These are phyloP conservation scores for Malurus leucopterus DNA, from an alignment of 2,797 vertebrate species.

Conservation along the genomic window DNA sequence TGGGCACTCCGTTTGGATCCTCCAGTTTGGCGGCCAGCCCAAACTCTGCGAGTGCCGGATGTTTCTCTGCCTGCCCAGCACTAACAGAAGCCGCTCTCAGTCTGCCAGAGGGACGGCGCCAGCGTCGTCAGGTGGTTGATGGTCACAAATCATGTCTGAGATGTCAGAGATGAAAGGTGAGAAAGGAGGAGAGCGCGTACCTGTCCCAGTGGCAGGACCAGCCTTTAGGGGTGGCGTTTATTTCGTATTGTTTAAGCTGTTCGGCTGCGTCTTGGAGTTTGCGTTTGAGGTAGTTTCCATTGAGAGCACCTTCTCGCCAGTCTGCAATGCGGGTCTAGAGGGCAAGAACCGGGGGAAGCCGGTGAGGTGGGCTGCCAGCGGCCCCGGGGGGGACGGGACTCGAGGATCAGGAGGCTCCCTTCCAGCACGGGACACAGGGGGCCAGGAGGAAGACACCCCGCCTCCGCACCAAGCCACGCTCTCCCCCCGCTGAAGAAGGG, in stretches of 20 bases:
- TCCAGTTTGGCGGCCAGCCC: constrained; percentile 67
- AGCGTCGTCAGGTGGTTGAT: constrained; percentile 77
- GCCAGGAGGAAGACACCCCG: constrained; percentile 3
- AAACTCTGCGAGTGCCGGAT: constrained; percentile 63
- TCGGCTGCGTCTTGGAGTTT: constrained; percentile 97
- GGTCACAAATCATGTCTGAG: constrained; percentile 86
- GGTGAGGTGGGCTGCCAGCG: neutral
- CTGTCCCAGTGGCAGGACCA: constrained; percentile 99
- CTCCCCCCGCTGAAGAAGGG: neutral
- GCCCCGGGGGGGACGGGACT: neutral
- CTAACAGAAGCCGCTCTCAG: constrained; percentile 73
- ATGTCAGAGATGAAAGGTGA: constrained; percentile 84
- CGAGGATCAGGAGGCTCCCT: constrained; percentile 14
- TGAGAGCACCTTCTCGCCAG: constrained; percentile 97
- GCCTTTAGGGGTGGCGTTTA: constrained; percentile 99
- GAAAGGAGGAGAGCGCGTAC: constrained; percentile 93
- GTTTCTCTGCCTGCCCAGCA: constrained; percentile 74
- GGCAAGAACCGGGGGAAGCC: constrained; percentile 46
- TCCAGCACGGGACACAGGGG: neutral
- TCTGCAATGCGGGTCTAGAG: constrained; percentile 94
- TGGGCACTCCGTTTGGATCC: constrained; percentile 68
- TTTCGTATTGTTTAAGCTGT: constrained; percentile 99
- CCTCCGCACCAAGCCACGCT: constrained; percentile 17
- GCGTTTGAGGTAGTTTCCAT: constrained; percentile 96
- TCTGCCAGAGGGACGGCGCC: constrained; percentile 75